These are phyloP conservation scores for Pseudococcus jackbeardsleyi DNA, from an alignment of 2,888 invertebrate genomes.

Conservation along the genomic window DNA sequence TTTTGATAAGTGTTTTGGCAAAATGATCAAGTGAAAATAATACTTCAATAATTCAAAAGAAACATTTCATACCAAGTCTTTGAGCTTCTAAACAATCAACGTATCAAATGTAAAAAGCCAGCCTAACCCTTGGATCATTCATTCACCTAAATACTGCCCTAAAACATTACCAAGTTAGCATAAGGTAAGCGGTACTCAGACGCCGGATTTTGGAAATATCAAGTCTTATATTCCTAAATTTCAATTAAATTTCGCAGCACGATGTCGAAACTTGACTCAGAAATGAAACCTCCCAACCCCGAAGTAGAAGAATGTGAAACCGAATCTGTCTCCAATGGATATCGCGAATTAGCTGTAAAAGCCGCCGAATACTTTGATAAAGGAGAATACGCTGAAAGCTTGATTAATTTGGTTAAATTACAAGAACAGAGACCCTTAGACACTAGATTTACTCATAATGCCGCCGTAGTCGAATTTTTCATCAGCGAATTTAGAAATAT, in stretches of 20 bases:
- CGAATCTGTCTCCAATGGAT: conserved; percentile 36
- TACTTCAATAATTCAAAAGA: too few relatives aligned
- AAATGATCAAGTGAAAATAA: too few relatives aligned
- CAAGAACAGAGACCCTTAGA: conserved; percentile 77
- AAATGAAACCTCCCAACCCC: not conserved
- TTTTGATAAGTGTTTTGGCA: too few relatives aligned
- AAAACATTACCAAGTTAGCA: too few relatives aligned
- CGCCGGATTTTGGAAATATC: too few relatives aligned
- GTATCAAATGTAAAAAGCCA: too few relatives aligned
- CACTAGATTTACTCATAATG: conserved; percentile 85
- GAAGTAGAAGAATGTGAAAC: conserved; percentile 27
- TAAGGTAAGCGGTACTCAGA: too few relatives aligned
- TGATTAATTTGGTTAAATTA: conserved; percentile 77
- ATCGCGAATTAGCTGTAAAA: conserved; percentile 55
- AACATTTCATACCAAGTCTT: too few relatives aligned
- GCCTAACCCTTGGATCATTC: too few relatives aligned
- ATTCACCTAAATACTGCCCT: too few relatives aligned
- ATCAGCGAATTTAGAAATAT: conserved; percentile 80
- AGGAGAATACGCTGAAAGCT: conserved; percentile 68
- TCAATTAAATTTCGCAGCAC: not conserved
- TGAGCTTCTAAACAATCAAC: too few relatives aligned
- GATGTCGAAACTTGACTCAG: conserved; percentile 26
- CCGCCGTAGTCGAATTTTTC: conserved; percentile 86
- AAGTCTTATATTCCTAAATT: not conserved
- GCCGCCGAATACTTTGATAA: conserved; percentile 55